Evolutionary conservation across 2,888 invertebrate species (phyloP).

Genomic region (Limnephilus rhombicus): DNA sequence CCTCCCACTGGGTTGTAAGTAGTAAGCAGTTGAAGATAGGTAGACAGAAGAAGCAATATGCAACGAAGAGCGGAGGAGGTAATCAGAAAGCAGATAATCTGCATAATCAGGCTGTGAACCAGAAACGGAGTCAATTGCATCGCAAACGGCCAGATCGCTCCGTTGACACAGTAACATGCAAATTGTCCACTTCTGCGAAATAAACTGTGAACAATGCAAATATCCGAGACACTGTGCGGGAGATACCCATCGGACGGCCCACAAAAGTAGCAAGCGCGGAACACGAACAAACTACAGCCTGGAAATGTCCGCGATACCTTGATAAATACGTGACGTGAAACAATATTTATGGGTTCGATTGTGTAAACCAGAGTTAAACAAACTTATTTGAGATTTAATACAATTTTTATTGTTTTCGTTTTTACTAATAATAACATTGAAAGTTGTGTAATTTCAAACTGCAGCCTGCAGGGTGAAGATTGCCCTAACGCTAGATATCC

Average conservation of each 20-base stretch:
- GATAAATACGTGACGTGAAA: background rate
- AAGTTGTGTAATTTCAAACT: no score
- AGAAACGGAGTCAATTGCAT: constrained; percentile 41
- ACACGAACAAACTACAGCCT: background rate
- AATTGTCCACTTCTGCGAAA: constrained; percentile 44
- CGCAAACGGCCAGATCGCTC: constrained; percentile 10
- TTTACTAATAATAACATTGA: no score
- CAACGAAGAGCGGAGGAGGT: constrained; percentile 29
- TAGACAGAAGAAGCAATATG: background rate
- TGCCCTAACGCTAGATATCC: no score
- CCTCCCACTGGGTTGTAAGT: background rate
- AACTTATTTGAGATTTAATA: background rate
- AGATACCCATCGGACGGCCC: constrained; percentile 32
- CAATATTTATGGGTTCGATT: background rate
- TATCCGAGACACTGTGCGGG: constrained; percentile 28
- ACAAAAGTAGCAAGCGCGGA: background rate
- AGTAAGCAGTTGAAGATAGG: background rate
- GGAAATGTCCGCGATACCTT: background rate
- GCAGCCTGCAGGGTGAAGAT: no score
- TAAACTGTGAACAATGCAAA: constrained; percentile 45
- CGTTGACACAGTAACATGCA: constrained; percentile 48
- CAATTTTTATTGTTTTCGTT: no score
- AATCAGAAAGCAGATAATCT: constrained; percentile 38
- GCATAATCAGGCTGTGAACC: constrained; percentile 47
- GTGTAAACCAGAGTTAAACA: background rate